Evolutionary conservation across 92 coral and sea anemone species (phyloP).

Genomic region (Bergia puertoricense): DNA sequence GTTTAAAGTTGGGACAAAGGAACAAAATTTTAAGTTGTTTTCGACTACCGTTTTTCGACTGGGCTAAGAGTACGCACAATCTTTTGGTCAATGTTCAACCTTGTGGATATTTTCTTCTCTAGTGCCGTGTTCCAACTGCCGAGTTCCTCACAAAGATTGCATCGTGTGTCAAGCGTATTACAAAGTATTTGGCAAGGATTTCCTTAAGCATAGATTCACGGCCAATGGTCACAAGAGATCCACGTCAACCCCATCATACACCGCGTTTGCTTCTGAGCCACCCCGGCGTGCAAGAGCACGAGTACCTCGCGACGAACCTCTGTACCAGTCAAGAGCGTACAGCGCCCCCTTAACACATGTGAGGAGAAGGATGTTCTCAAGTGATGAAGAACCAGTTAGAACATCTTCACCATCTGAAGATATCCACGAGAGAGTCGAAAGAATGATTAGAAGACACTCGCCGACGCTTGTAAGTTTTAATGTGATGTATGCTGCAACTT

Average conservation of each 20-base stretch:
- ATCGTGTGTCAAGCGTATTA: conserved; percentile 94
- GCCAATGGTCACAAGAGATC: conserved; percentile 68
- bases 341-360: conserved; percentile 86
- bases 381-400: conserved; percentile 59
- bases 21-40: too few relatives aligned
- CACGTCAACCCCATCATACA: conserved; percentile 74
- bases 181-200: conserved; percentile 93
- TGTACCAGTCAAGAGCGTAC: conserved; percentile 86
- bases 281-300: conserved; percentile 68
- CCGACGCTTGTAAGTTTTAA: conserved; percentile 45
- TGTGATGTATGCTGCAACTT: background rate
- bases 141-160: conserved; percentile 94
- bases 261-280: conserved; percentile 72
- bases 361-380: conserved; percentile 59
- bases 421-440: conserved; percentile 80
- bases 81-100: background rate
- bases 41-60: too few relatives aligned
- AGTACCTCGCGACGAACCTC: conserved; percentile 72
- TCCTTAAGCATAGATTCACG: conserved; percentile 87
- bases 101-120: background rate
- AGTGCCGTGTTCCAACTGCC: conserved; percentile 93
- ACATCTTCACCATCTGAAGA: conserved; percentile 67
- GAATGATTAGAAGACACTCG: conserved; percentile 47
- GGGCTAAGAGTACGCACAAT: background rate
- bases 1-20: too few relatives aligned